phyloP scores from a whole-genome alignment of 2,888 invertebrate species.

The Drosophila neonasuta region DNA sequence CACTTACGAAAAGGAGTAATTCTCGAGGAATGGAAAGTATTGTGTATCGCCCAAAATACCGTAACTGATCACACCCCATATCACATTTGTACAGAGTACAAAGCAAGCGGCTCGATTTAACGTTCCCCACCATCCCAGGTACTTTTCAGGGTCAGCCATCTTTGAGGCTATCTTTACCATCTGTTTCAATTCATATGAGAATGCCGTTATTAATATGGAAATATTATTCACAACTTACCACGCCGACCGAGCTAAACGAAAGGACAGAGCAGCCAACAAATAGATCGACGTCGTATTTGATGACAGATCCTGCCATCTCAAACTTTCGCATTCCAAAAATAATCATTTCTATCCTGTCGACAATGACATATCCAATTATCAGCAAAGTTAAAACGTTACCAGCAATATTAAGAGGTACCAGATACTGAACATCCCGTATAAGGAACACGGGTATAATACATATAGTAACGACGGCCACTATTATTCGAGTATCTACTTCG shows the following conservation, averaged over 20 bases:
- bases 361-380: neutral
- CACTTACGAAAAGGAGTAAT: slow-evolving; percentile 71
- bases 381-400: slow-evolving; percentile 1
- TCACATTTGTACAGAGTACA: slow-evolving; percentile 90
- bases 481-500: neutral
- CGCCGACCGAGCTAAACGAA: slow-evolving; percentile 90
- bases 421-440: slow-evolving; percentile 10
- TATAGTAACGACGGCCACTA: neutral
- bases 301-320: too few relatives aligned
- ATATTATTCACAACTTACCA: slow-evolving; percentile 84
- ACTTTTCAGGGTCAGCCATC: slow-evolving; percentile 94
- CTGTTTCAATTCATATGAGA: slow-evolving; percentile 82
- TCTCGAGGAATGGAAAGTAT: slow-evolving; percentile 79
- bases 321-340: too few relatives aligned
- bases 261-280: slow-evolving; percentile 95
- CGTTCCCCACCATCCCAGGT: slow-evolving; percentile 93
- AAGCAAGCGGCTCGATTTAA: slow-evolving; percentile 91
- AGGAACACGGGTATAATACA: slow-evolving; percentile 9
- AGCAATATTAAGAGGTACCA: slow-evolving; percentile 10
- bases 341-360: too few relatives aligned
- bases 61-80: slow-evolving; percentile 89
- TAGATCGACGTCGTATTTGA: slow-evolving; percentile 84
- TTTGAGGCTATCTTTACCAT: slow-evolving; percentile 96
- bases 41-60: slow-evolving; percentile 87
- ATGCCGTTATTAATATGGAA: neutral